Conservation (phyloP, 2,113 vertebrate species). For the Ovis canadensis region DNA sequence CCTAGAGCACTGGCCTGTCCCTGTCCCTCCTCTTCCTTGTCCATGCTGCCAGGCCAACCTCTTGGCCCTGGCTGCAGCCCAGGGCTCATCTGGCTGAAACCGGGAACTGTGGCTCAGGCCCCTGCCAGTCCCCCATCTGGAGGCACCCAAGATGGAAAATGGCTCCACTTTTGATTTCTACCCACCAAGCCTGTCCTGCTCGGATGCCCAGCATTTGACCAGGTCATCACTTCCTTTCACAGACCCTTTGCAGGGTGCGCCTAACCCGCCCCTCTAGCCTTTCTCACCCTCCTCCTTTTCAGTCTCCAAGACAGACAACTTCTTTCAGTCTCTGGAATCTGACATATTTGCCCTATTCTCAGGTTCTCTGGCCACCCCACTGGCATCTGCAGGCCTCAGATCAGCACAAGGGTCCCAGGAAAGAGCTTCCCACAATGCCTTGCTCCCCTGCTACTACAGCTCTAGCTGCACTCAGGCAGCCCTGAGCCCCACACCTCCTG, state of each 20-base stretch:
- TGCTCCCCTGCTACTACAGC: neutral
- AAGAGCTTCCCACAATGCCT: neutral
- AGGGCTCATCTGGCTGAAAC: neutral
- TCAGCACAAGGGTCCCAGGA: neutral
- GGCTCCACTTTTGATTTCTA: neutral
- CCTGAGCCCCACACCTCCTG: too few species aligned
- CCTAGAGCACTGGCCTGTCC: neutral
- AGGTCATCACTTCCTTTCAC: neutral
- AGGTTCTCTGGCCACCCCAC: neutral
- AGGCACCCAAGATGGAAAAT: neutral
- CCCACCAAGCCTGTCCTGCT: neutral
- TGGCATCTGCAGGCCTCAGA: neutral
- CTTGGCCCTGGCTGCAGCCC: neutral
- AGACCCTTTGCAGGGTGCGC: neutral
- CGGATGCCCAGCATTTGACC: neutral
- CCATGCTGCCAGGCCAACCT: neutral
- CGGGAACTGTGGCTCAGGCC: neutral
- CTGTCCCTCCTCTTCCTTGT: neutral
- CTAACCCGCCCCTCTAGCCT: neutral
- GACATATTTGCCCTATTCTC: neutral
- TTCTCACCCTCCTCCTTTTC: neutral
- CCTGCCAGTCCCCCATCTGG: neutral
- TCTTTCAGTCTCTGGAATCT: neutral
- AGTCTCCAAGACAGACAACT: neutral
- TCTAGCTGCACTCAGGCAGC: neutral